Percentiles rank a stretch among this genome's conserved stretches.
Evolutionary conservation across 2,888 invertebrate species (phyloP).

Genomic region (Yponomeuta malinellus): DNA sequence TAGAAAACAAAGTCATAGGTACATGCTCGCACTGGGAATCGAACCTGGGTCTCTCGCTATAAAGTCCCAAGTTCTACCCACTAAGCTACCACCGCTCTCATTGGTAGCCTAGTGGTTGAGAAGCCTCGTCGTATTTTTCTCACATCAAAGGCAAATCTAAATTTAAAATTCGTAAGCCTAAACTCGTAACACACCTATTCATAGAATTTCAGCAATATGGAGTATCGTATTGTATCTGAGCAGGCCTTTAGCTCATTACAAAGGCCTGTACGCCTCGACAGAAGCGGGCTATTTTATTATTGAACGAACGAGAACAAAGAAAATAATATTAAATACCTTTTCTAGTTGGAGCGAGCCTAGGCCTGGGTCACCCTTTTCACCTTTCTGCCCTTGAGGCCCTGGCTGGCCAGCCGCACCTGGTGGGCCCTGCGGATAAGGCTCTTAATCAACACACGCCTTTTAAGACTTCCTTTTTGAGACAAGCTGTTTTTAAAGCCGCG

Average conservation of each 20-base stretch:
- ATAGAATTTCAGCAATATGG: not conserved
- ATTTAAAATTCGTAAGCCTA: no score
- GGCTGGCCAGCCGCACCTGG: constrained; percentile 80
- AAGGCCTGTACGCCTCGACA: not conserved
- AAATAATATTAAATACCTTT: constrained; percentile 43
- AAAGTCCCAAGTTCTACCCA: no score
- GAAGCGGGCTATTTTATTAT: not conserved
- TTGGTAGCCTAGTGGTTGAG: no score
- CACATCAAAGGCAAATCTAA: no score
- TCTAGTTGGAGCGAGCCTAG: constrained; percentile 50
- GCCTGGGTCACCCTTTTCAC: constrained; percentile 82
- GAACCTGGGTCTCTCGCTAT: no score
- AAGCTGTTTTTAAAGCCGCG: no score
- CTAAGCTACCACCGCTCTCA: no score
- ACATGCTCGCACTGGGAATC: no score
- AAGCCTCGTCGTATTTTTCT: no score
- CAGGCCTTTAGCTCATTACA: not conserved
- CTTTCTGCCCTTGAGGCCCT: constrained; percentile 78
- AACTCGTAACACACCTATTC: no score
- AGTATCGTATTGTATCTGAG: not conserved
- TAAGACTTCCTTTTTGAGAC: not conserved
- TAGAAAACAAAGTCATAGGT: no score
- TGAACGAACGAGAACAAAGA: not conserved
- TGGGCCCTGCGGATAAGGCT: constrained; percentile 74
- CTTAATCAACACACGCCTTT: not conserved